Base-by-base conservation (phyloP, 2,797 vertebrate genomes). In the Phataginus tricuspis region DNA sequence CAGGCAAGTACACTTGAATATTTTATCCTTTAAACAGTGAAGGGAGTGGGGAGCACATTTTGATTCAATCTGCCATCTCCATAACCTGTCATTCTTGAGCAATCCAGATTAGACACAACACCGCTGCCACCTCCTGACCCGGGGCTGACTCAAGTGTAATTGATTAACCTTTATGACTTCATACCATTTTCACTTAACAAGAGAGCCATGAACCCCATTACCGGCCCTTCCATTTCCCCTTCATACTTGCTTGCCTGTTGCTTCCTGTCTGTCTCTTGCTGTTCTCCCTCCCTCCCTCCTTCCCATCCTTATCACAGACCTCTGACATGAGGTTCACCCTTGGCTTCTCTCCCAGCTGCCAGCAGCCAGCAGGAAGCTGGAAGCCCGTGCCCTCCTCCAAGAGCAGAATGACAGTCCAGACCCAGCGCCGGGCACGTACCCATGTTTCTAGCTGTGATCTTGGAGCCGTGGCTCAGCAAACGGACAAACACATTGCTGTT, bases 401-500 rank as follows among this genome's bases (percentile, higher is more conserved):
- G 66, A 27, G 12, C 16, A 0, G 86, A 78, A 59, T 14, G 55
- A 64, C 77, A 75, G 49, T 45, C 11, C 45, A 45, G 45, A 45
- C 64, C 66, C 49, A 8, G 61, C 27, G 27, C 37, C 61, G 15
- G 68, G 78, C 96, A 97, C 98, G 86, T 98, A 99, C 98, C 98
- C 66, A 97, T 95, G 72, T 98, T 98, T 97, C 97, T 98, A 95
- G 98, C 99, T 55, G 98, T 98, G 97, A 99, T 98, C 98, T 98
- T 99, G 83, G 99, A 98, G 66, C 99, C 99, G 27, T 99, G 99
- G 72, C 99, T 99, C 92, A 99, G 98, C 97, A 99, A 98, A 68
- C 99, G 99, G 85, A 99, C 98, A 82, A 99, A 99, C 91, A 99
- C 99, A 63, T 99, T 99, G 97, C 98, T 98, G 72, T 98, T 98